Base-by-base conservation (phyloP, 2,797 vertebrate genomes). In the Podarcis siculus region DNA sequence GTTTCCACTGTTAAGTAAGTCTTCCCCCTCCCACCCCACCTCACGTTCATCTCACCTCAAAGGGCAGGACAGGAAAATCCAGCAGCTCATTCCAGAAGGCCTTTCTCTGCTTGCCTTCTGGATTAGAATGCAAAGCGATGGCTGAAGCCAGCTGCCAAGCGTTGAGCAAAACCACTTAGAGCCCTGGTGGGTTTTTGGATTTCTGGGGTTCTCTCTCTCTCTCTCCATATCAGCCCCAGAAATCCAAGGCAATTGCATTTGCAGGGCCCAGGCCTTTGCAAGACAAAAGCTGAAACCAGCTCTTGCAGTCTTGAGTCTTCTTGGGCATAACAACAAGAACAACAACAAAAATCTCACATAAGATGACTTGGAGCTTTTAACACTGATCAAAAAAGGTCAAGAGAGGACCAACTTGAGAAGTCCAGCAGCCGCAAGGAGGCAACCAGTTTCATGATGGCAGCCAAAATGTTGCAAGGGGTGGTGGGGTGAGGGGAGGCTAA, bases 1-100 rank as follows among this genome's bases (percentile, higher is more conserved):
- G 99, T 99, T 94, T 99, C 99, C 90, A 99, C 99, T 8, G 98
- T 99, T 89, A 99, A 99, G 99, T 99, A 98, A 99, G 99, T 93
- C 69, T 0, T 32, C 79, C 49, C 49, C 49, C 49, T 55, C 13
- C 61, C 61, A 64, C 61, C 61, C 61, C 61, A 64, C 61, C 61
- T 73, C 23, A 19, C 0, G 0, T 81, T 89, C 37, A 2, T 49
- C 75, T 19, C 69, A 0, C 0, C 6, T 45, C 5, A 1, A 3
- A 23, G 69, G 32, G 30, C 10, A 72, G 13, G 3, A 17, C 17
- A 30, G 37, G 2, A 42, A 79, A 61, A 58, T 19, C 58, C 37
- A 61, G 15, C 25, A n/a, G 77, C 61, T 64, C 5, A 64, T 64
- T 64, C 61, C 61, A 64, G 21, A 19, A 19, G 5, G 32, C 6